Conservation (phyloP, 2,113 vertebrate species). For the Nothoprocta perdicaria region DNA sequence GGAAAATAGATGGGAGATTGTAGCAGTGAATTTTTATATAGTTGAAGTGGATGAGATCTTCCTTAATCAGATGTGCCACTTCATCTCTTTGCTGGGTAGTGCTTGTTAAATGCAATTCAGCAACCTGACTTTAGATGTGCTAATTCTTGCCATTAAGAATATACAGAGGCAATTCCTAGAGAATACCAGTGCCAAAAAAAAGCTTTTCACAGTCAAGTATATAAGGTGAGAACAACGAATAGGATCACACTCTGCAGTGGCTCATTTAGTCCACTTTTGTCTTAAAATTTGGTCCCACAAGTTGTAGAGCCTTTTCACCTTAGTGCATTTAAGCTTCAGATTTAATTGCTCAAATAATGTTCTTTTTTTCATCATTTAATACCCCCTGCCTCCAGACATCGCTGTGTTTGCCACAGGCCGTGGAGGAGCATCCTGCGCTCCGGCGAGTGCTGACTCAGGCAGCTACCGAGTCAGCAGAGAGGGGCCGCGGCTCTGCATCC, state of each 20-base stretch:
- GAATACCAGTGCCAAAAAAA: not conserved
- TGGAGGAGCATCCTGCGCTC: fast-evolving
- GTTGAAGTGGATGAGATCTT: constrained; percentile 51
- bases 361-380: not conserved
- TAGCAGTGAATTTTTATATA: constrained; percentile 27
- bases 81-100: constrained; percentile 37
- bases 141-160: not conserved
- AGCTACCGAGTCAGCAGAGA: not conserved
- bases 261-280: not conserved
- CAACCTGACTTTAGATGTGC: fast-evolving
- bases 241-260: not conserved
- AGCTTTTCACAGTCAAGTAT: not conserved
- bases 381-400: not conserved
- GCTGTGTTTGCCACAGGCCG: fast-evolving
- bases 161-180: not conserved
- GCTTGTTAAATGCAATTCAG: not conserved
- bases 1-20: not conserved
- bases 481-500: not conserved
- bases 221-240: not conserved
- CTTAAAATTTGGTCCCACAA: not conserved
- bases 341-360: not conserved
- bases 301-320: not conserved
- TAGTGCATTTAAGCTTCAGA: not conserved
- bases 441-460: fast-evolving
- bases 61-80: constrained; percentile 29